Evolutionary conservation across 2,113 vertebrate species (phyloP), one percentile per base, ranked within the genome.

Genomic region (Mesoclemmys tuberculata): DNA sequence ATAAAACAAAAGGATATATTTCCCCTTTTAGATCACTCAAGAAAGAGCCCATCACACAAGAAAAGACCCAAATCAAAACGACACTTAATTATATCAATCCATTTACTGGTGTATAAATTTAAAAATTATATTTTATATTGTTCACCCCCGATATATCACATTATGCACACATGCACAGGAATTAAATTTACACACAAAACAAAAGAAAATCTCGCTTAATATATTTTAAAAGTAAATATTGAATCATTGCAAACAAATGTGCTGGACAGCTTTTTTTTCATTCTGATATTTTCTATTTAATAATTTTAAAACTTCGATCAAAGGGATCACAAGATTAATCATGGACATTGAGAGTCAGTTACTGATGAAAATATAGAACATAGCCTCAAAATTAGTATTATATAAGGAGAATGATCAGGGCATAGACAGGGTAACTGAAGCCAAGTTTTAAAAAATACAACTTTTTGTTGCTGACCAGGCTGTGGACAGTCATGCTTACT

Each of bases 1-100:
- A 83, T 81, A 90, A 93, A 95, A 91, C 82, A 16, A 83, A 24
- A 68, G 84, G 35, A 82, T 88, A 71, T 35, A 92, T n/a, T 82
- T n/a, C 54, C 24, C 54, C 90, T 93, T 90, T 87, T 41, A 31
- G 41, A 83, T 82, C 10, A 58, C 61, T 82, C 80, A 58, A 82
- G 82, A 18, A 64, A 64, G 35, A n/a, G 13, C 61, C 35, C 61
- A 64, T n/a, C 12, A 6, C 16, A 64, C 29, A 64, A 64, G 31
- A 93, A 90, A 64, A 86, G 21, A 1, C 38, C 49, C 0, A 0
- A 49, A n/a, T 6, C 58, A 81, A 4, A 24, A 91, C 84, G n/a
- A 75, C 4, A 24, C 29, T 56, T 54, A 31, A 10, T 56, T 84
- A 87, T 6, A 74, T 11, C 41, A 18, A 10, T 68, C 86, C 0